These are phyloP conservation scores for Lamellibrachia columna DNA, from an alignment of 2,888 invertebrate species.

Conservation along the genomic window DNA sequence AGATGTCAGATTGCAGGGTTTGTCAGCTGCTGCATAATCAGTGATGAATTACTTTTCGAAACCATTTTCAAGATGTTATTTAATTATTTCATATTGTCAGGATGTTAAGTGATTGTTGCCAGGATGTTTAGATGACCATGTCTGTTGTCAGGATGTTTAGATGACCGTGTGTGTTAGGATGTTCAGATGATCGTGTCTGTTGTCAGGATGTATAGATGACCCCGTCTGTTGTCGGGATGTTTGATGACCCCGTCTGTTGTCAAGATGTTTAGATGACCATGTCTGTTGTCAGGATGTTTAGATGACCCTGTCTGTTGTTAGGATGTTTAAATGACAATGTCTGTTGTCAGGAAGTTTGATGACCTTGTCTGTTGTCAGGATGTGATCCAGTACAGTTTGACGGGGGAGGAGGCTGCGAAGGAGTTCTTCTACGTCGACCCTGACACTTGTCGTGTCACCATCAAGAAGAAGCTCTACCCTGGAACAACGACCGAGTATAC, in stretches of 20 bases:
- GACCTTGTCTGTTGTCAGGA: slow-evolving; percentile 29
- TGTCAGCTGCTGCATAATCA: background rate
- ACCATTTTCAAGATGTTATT: background rate
- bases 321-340: background rate
- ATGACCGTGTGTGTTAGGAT: background rate
- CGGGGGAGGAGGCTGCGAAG: slow-evolving; percentile 39
- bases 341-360: background rate
- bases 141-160: background rate
- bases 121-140: background rate
- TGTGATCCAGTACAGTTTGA: slow-evolving; percentile 36
- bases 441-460: slow-evolving; percentile 47
- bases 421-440: slow-evolving; percentile 55
- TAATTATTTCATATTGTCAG: background rate
- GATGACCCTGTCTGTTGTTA: background rate
- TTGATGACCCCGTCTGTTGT: background rate
- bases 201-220: too few species aligned
- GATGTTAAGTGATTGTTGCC: background rate
- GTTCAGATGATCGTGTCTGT: background rate
- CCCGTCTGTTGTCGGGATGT: background rate
- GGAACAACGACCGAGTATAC: slow-evolving; percentile 35
- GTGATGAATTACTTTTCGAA: too few species aligned
- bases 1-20: background rate
- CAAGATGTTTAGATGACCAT: background rate
- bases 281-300: slow-evolving; percentile 31
- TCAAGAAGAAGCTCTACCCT: slow-evolving; percentile 44